Evolutionary conservation across 1,140 invertebrate species (phyloP).

Genomic region (Solen grandis): DNA sequence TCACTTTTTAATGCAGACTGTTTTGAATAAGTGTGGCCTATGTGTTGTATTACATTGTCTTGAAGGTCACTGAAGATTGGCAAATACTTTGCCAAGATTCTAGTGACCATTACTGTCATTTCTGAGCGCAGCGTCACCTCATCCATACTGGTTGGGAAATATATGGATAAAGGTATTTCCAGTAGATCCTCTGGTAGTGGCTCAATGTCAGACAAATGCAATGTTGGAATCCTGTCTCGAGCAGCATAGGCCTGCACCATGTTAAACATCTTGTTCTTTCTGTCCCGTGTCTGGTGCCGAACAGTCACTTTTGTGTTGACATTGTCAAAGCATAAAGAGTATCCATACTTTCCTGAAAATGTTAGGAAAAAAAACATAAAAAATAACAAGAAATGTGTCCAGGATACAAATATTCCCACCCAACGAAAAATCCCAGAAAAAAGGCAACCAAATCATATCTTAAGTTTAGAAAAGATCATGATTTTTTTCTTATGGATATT

Average conservation of each 20-base stretch:
- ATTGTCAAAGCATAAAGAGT: constrained; percentile 52
- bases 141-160: constrained; percentile 26
- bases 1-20: constrained; percentile 28
- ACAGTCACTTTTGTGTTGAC: constrained; percentile 36
- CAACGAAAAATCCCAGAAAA: too few relatives aligned
- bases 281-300: constrained; percentile 34
- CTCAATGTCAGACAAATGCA: background rate
- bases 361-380: too few relatives aligned
- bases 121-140: constrained; percentile 24
- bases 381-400: too few relatives aligned
- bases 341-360: constrained; percentile 8
- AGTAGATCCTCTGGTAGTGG: constrained; percentile 15
- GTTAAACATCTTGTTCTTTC: constrained; percentile 43
- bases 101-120: constrained; percentile 21
- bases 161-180: constrained; percentile 10
- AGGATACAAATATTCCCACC: too few relatives aligned
- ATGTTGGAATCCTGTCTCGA: constrained; percentile 13
- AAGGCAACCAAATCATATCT: too few relatives aligned
- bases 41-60: constrained; percentile 8
- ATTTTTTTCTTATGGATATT: too few relatives aligned
- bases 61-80: constrained; percentile 15
- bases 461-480: too few relatives aligned
- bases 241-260: constrained; percentile 52
- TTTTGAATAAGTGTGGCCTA: constrained; percentile 16
- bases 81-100: constrained; percentile 12